Evolutionary conservation across 2,113 vertebrate species (phyloP), one percentile per base, ranked within the genome.

Genomic region (Orthonyx spaldingii): DNA sequence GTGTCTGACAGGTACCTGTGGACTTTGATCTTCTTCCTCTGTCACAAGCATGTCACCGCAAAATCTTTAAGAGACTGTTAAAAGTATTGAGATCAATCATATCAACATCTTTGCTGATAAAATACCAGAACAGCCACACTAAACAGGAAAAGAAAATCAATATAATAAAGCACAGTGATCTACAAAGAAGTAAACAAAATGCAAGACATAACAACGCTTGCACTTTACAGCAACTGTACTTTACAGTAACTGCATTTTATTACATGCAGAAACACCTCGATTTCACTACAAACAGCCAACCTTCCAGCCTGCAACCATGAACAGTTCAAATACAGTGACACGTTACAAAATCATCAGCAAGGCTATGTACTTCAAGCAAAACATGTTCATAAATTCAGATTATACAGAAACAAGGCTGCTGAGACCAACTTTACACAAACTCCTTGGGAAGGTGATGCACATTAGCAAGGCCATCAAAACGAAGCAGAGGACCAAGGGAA

Each of bases 261-360:
- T 39, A 52, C 18, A 49, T 33, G 27, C 12, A 80, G 35, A 68
- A 90, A 63, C 0, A 0, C 16, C 37, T 32, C 20, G 7, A 37
- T 59, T 63, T 71, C 47, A 47, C 42, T 41, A 63, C 60, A 74
- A 76, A 46, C 0, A 68, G 26, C 26, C 16, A 83, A 52, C 22
- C 20, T 61, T 60, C 23, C 23, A 74, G 46, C 35, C 60, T 60
- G 27, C 26, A 60, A 49, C 19, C 32, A 71, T 0, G 1, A 87
- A 33, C 63, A 60, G 28, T 19, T 72, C 0, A 0, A 84, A 12
- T 7, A 32, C 32, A 64, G n/a, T 8, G 20, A 27, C 42, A 22
- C 1, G 13, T 55, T 57, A 84, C 15, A 63, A 39, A 72, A 30
- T 5, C 24, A 87, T 20, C 44, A 41, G 37, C 3, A 7, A 65